A percentile compares a stretch with the other conserved stretches of the same genome.
phyloP scores from a whole-genome alignment of 2,113 vertebrate species.

The Ameiurus melas region DNA sequence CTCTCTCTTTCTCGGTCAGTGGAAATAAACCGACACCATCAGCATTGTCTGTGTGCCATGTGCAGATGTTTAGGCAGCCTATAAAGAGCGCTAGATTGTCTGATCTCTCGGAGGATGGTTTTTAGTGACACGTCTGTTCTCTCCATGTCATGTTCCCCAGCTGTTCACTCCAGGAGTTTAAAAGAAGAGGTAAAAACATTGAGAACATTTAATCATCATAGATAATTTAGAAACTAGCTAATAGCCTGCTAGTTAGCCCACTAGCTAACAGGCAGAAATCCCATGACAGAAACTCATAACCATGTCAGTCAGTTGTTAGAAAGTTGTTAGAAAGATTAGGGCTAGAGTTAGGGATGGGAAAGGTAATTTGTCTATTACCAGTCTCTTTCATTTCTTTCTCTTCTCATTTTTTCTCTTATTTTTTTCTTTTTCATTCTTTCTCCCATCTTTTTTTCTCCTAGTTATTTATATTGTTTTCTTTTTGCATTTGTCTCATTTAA shows the following conservation, averaged over 20 bases:
- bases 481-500: not conserved
- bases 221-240: not conserved
- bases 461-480: not conserved
- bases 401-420: not conserved
- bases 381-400: not conserved
- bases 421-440: not conserved
- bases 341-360: not conserved
- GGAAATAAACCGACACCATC: not conserved
- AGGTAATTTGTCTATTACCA: not conserved
- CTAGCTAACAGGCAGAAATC: not conserved
- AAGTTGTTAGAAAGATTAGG: not conserved
- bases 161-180: not conserved
- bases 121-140: too few species aligned
- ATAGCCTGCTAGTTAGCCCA: not conserved
- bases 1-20: not conserved
- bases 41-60: not conserved
- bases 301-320: not conserved
- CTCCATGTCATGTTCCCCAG: not conserved
- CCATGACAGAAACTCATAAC: not conserved
- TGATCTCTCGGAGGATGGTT: not conserved
- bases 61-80: slow-evolving; percentile 13
- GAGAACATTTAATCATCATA: not conserved
- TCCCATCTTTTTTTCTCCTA: not conserved
- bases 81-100: not conserved
- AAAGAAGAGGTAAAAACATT: not conserved